Base-by-base conservation (phyloP, 2,113 vertebrate species). In the Arenaria interpres region DNA sequence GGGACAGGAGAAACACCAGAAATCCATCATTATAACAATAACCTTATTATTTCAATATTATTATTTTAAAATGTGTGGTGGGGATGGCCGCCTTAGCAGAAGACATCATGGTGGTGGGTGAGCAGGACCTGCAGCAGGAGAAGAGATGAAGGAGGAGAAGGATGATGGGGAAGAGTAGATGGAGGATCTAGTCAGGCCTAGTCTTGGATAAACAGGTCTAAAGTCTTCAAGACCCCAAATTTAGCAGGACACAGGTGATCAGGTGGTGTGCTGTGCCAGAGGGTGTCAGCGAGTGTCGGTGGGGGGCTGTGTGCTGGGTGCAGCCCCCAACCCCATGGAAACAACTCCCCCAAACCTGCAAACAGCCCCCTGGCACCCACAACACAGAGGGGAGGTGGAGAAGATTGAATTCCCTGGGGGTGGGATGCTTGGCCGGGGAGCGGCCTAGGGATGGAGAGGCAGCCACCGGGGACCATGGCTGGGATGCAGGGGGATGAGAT, bases 341-440 rank as follows among this genome's bases (percentile, higher is more conserved):
- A 60, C 28, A n/a, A 9, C 17, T 24, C 59, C 39, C 27, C 0
- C 6, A 43, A 81, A 16, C 5, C 30, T 72, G 25, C 39, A 20
- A 72, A 20, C 5, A 41, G 8, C 7, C 13, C 24, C 50, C 15
- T 30, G 50, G 23, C n/a, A 53, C 51, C 25, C 3, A 1, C 35
- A 9, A 14, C 6, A 6, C 3, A 2, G 23, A 25, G 27, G 35
- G n/a, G 10, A 54, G 12, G 18, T 3, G 4, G 9, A 7, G 15
- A 32, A 54, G n/a, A 50, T 30, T 10, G 11, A 17, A 27, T 48
- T 48, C 53, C 43, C 17, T 13, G 8, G 30, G 19, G 51, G 11
- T 1, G 20, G 35, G 46, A 10, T 43, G 41, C 23, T 69, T 35
- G 46, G 56, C 19, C 12, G 9, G 6, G 14, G 12, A 14, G 33